Evolutionary conservation across 2,113 vertebrate genomes (phyloP).

Genomic region (Labeo rohita): DNA sequence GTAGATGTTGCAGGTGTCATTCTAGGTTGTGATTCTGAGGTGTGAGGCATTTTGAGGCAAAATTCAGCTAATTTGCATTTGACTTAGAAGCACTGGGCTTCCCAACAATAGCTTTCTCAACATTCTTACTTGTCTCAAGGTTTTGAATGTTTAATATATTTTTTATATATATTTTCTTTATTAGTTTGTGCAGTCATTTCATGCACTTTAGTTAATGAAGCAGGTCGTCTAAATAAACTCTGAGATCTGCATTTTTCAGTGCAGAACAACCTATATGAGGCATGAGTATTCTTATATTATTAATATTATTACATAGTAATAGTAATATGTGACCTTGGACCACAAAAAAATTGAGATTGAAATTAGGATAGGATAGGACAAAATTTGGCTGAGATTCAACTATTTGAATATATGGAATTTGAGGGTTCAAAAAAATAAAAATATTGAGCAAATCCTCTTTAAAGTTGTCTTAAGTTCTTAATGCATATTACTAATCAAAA

Average conservation of each 20-base stretch:
- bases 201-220: neutral
- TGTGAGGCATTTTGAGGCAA: neutral
- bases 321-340: no score
- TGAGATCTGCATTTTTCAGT: neutral
- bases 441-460: no score
- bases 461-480: no score
- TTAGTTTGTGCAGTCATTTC: neutral
- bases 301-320: no score
- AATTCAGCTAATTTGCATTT: neutral
- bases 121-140: neutral
- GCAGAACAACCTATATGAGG: neutral
- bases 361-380: no score
- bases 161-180: neutral
- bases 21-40: neutral
- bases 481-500: no score
- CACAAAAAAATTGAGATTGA: no score
- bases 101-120: neutral
- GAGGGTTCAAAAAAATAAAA: no score
- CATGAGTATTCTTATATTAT: neutral
- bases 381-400: no score
- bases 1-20: neutral
- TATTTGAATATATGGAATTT: no score
- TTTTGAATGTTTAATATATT: neutral
- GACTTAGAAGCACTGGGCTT: neutral
- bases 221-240: neutral